Percentiles rank a stretch among this genome's conserved stretches.
Evolutionary conservation across 2,888 invertebrate genomes (phyloP).

Genomic region (Opisthograptis luteolata): DNA sequence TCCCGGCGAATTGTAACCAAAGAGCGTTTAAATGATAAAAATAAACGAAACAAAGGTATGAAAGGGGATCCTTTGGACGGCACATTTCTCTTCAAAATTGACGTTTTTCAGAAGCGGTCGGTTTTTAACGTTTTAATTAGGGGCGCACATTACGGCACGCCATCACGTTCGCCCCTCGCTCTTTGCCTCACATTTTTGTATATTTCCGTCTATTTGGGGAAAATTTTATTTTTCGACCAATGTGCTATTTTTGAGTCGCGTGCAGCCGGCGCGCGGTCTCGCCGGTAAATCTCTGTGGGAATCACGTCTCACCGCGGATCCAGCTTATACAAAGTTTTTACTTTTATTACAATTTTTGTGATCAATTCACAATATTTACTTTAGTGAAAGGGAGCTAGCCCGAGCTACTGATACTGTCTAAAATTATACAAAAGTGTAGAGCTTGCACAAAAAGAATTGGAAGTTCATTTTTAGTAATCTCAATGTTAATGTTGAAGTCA

Average conservation of each 20-base stretch:
- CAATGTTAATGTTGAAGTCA: conserved; percentile 45
- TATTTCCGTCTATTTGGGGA: conserved; percentile 84
- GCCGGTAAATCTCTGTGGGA: conserved; percentile 83
- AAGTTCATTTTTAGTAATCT: conserved; percentile 17
- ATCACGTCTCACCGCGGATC: conserved; percentile 62
- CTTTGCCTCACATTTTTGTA: conserved; percentile 81
- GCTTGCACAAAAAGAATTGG: background rate
- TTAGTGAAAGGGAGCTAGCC: background rate
- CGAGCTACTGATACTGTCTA: background rate
- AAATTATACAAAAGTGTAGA: background rate
- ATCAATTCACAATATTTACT: conserved; percentile 14
- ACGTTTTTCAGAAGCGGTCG: conserved; percentile 82
- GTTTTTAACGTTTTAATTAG: conserved; percentile 85
- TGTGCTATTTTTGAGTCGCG: conserved; percentile 82
- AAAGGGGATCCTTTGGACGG: conserved; percentile 78
- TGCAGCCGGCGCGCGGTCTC: conserved; percentile 77
- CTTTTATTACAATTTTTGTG: conserved; percentile 19
- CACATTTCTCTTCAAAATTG: conserved; percentile 83
- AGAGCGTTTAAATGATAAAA: conserved; percentile 67
- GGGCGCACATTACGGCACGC: conserved; percentile 83
- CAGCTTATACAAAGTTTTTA: conserved; percentile 45
- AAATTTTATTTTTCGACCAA: conserved; percentile 83
- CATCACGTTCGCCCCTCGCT: conserved; percentile 82
- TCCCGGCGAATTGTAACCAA: conserved; percentile 64
- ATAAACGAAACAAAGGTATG: conserved; percentile 71